Evolutionary conservation across 2,113 vertebrate genomes (phyloP).

Genomic region (Accipiter cooperii): DNA sequence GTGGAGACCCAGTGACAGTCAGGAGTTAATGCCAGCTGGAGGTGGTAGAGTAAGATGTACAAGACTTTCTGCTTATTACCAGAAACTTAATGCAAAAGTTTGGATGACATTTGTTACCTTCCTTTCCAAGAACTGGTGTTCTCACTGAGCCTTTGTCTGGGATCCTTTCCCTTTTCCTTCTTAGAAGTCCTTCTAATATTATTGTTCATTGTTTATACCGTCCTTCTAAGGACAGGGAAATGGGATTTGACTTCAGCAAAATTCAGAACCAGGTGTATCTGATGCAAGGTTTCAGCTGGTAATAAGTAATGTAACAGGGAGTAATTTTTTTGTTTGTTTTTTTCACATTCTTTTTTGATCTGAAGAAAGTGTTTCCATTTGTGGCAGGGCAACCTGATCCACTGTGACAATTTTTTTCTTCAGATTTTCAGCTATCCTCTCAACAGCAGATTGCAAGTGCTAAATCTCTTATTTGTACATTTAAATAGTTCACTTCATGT

Average conservation of each 20-base stretch:
- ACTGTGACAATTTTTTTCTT: background rate
- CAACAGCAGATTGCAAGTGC: background rate
- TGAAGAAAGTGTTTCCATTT: background rate
- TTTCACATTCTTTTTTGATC: background rate
- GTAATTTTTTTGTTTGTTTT: background rate
- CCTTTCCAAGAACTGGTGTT: background rate
- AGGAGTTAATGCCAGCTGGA: background rate
- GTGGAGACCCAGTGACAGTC: background rate
- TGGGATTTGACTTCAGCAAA: background rate
- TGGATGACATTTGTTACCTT: background rate
- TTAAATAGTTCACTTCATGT: background rate
- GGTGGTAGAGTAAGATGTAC: background rate
- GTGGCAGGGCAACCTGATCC: background rate
- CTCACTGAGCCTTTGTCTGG: background rate
- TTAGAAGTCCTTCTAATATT: background rate
- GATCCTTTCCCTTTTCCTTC: background rate
- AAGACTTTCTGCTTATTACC: background rate
- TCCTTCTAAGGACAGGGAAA: background rate
- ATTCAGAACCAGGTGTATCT: background rate
- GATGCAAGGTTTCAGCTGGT: background rate
- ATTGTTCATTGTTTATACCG: background rate
- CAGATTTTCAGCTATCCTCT: background rate
- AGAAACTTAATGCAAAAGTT: background rate
- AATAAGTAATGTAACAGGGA: background rate
- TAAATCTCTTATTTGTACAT: background rate